Conservation (phyloP, 2,113 vertebrate species). For the Chaetura pelagica region DNA sequence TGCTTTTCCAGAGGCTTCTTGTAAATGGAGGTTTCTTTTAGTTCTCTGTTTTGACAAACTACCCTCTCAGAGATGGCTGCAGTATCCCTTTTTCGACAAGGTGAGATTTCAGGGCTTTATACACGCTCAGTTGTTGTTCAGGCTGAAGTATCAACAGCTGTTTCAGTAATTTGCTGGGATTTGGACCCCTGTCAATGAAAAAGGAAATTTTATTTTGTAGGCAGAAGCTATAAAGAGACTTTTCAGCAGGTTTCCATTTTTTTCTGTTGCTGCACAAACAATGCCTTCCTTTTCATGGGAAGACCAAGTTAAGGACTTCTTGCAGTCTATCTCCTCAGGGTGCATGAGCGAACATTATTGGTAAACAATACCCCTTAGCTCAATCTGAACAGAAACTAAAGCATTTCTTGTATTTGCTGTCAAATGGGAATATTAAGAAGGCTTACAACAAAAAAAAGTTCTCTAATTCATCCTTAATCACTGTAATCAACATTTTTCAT, state of each 20-base stretch:
- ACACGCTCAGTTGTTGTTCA: slow-evolving; percentile 91
- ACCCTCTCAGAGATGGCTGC: slow-evolving; percentile 74
- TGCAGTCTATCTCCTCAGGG: not conserved
- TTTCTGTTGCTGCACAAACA: not conserved
- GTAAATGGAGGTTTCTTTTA: not conserved
- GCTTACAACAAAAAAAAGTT: not conserved
- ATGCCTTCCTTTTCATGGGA: not conserved
- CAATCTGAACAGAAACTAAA: not conserved
- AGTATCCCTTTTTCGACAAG: slow-evolving; percentile 88
- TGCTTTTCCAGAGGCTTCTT: slow-evolving; percentile 9
- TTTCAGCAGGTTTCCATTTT: not conserved
- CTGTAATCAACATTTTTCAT: not conserved
- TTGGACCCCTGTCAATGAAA: slow-evolving; percentile 86
- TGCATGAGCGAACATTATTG: accelerated
- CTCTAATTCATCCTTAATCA: not conserved
- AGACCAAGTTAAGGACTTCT: not conserved
- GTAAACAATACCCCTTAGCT: not conserved
- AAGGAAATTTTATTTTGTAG: not conserved
- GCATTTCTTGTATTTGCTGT: not conserved
- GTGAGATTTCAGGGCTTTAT: slow-evolving; percentile 87
- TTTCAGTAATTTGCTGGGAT: slow-evolving; percentile 94
- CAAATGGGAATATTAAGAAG: not conserved
- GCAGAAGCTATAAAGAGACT: not conserved
- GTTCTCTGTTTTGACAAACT: not conserved
- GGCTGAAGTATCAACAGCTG: slow-evolving; percentile 92